Evolutionary conservation across 1,140 invertebrate species (phyloP), one percentile per base, ranked within the genome.

Genomic region (Glossosoma conforme): DNA sequence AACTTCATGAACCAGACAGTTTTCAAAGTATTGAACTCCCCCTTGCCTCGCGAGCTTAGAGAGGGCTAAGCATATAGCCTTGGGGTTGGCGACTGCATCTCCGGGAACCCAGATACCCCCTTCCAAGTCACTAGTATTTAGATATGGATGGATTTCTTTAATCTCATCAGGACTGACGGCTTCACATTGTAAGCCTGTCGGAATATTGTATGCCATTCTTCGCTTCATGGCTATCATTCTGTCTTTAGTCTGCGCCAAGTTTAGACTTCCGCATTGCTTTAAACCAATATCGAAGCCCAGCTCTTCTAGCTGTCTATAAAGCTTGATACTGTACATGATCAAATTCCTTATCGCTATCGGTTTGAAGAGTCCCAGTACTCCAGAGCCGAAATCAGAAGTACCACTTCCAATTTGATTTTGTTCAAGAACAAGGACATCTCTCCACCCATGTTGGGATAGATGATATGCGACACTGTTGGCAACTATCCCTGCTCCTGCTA

Each of bases 21-120:
- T 68, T 63, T 86, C 82, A 38, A 79, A 63, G 52, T 84, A 80
- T 56, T 70, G 66, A 0, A 75, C 81, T 42, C 83, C 84, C 44
- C 75, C 69, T 61, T 81, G 67, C 62, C 71, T 68, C 8, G 83
- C 81, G 45, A 84, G 60, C 52, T 75, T 65, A 22, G 79, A 77
- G 35, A 89, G 62, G 35, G 75, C 74, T 46, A 77, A 60, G 57
- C 81, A 84, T 13, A 86, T 74, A 30, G 77, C 78, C 52, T 70
- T 70, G 1, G 84, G 75, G 65, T 86, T 77, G 5, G 84, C 79
- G 33, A 82, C 77, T 22, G 82, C 81, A 77, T 91, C 88, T 57
- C 81, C 80, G 11, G 86, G 84, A 4, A 89, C 77, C 78, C 82
- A 89, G 25, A 89, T 69, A 9, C 75, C 87, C 42, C 86, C 86